A percentile compares a stretch with the other conserved stretches of the same genome.
These are phyloP conservation scores for Pteruthius melanotis DNA, from an alignment of 2,113 vertebrate species.

Conservation along the genomic window DNA sequence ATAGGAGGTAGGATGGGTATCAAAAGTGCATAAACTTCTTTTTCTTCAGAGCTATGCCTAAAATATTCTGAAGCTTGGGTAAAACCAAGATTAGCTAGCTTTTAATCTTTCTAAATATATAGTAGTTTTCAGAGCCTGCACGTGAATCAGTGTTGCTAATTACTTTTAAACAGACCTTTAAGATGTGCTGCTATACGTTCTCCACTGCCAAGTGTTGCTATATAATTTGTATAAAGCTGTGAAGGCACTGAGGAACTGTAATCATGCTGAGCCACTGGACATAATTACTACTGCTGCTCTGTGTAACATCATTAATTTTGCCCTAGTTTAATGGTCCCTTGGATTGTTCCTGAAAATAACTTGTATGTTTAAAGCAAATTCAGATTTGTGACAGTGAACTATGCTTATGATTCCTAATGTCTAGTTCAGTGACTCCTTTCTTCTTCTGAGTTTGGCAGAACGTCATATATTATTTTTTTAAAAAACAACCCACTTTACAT, in stretches of 20 bases:
- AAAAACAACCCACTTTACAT: not conserved
- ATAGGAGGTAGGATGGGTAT: not conserved
- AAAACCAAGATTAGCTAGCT: not conserved
- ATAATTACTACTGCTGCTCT: not conserved
- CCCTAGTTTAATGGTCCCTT: not conserved
- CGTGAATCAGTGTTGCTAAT: not conserved
- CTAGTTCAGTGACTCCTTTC: not conserved
- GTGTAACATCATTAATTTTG: not conserved
- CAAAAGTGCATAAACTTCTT: not conserved
- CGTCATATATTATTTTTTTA: not conserved
- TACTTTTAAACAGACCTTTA: not conserved
- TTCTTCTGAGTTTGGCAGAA: not conserved
- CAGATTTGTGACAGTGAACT: not conserved
- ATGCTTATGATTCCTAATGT: not conserved
- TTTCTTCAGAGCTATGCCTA: not conserved
- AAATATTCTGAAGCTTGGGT: not conserved
- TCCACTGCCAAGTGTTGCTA: not conserved
- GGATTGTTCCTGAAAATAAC: not conserved
- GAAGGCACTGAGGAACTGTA: not conserved
- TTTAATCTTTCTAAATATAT: not conserved
- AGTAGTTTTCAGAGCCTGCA: not conserved
- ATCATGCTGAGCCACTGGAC: not conserved
- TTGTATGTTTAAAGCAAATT: not conserved
- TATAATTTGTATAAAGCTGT: not conserved
- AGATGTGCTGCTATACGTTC: not conserved